Evolutionary conservation across 2,797 vertebrate species (phyloP), one percentile per base, ranked within the genome.

Genomic region (Carduelis carduelis): DNA sequence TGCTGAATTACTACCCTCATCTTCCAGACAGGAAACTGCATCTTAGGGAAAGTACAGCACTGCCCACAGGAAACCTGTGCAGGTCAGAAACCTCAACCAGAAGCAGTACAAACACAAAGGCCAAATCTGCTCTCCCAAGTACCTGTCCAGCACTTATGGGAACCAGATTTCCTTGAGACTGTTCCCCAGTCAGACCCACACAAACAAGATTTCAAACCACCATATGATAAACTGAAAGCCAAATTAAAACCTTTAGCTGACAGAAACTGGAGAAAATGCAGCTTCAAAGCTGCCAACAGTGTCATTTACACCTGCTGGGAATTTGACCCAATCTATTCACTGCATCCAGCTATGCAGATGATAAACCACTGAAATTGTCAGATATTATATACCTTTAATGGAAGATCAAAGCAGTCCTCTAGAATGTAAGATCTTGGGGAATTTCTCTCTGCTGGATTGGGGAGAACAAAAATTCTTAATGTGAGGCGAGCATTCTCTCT

Each of bases 331-430:
- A 15, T 75, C 37, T 52, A 59, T 82, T 87, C 63, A 46, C 49
- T 63, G 47, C 52, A 76, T 91, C 69, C 70, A 92, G 52, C 87
- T 94, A 83, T 32, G 44, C 55, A 87, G 65, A 81, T 0, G 5
- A 81, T 89, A 96, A 93, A 92, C 43, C 65, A 81, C 65, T 81
- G 44, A 65, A 89, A 87, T 75, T 66, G 52, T 79, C 66, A 82
- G 35, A 76, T 88, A 69, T 66, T 79, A 69, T 46, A 76, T 76
- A 41, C 52, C 44, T 83, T 61, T 87, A 94, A 66, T 65, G 55
- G 55, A 78, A 81, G 63, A 94, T 79, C 85, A 86, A 95, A 93
- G 77, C 63, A 79, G 15, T 35, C 34, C 60, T 59, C 74, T 69
- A 49, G 69, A 56, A 47, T 86, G 22, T 30, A 68, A 88, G 39